A percentile compares a stretch with the other conserved stretches of the same genome.
These are phyloP conservation scores for Helleia helle DNA, from an alignment of 2,888 invertebrate species.

Conservation along the genomic window DNA sequence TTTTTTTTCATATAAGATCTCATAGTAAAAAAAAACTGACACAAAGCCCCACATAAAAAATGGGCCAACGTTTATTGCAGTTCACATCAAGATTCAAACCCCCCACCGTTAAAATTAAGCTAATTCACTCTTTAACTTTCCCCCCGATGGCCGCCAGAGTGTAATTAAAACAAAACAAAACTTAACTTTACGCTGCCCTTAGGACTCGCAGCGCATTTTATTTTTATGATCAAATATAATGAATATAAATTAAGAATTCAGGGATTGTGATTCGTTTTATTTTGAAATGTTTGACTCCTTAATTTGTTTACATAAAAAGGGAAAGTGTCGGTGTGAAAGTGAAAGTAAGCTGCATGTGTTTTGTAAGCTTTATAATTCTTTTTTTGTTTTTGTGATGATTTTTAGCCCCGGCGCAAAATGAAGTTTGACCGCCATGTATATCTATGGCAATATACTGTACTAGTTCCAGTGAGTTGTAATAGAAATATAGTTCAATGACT, in stretches of 20 bases:
- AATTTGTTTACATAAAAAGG: slow-evolving; percentile 5
- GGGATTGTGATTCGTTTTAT: slow-evolving; percentile 3
- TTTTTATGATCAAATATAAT: slow-evolving; percentile 25
- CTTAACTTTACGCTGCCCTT: slow-evolving; percentile 50
- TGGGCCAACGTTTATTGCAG: slow-evolving; percentile 19
- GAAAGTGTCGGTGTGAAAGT: too few relatives aligned
- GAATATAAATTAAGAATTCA: slow-evolving; percentile 17
- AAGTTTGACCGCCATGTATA: too few relatives aligned
- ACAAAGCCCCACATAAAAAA: slow-evolving; percentile 12
- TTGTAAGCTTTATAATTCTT: too few relatives aligned
- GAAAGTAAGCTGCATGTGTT: too few relatives aligned
- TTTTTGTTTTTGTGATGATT: too few relatives aligned
- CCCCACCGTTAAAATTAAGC: slow-evolving; percentile 53
- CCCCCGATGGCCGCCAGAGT: slow-evolving; percentile 36
- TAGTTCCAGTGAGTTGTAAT: too few relatives aligned
- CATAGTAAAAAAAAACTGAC: slow-evolving; percentile 15
- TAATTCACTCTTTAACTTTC: slow-evolving; percentile 61
- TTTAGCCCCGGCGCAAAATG: too few relatives aligned
- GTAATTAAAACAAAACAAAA: slow-evolving; percentile 65
- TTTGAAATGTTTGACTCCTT: slow-evolving; percentile 8
- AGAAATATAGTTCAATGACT: too few relatives aligned
- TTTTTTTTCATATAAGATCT: not conserved
- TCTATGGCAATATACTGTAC: too few relatives aligned
- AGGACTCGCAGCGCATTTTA: slow-evolving; percentile 40
- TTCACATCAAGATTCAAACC: slow-evolving; percentile 33